Evolutionary conservation across 2,113 vertebrate genomes (phyloP), one percentile per base, ranked within the genome.

Genomic region (Mustela lutreola): DNA sequence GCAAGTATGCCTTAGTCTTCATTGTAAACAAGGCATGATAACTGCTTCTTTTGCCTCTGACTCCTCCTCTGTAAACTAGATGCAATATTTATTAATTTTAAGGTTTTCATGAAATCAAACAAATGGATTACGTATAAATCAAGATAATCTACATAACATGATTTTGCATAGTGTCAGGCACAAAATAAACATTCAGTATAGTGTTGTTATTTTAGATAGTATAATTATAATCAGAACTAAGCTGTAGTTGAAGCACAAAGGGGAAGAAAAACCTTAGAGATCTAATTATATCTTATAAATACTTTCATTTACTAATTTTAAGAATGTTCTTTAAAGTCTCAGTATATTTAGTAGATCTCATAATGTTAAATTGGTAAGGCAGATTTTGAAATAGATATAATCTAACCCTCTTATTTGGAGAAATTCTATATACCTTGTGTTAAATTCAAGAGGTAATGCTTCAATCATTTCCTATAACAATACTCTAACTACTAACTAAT

Each of bases 41-140:
- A 90, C 53, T 71, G 53, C 56, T 15, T 71, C 14, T 79, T 67
- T 90, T 96, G 70, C 42, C 60, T 96, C 21, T 94, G 91, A 11
- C 56, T 79, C 33, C 42, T 79, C 26, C 48, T 89, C 28, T 70
- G 14, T 79, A 71, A 84, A 79, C n/a, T 22, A 36, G 79, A 85
- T 24, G 79, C 36, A 71, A 36, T 76, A 24, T 45, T 26, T 42
- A 62, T 24, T 89, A 16, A 18, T 89, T 39, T 56, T 89, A 89
- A 33, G 11, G 48, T 88, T 76, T 8, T 86, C 14, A 78, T 78
- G 26, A 58, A 67, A 56, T 87, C n/a, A 67, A 87, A 87, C 48
- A 73, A 73, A 82, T 73, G 63, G 14, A 89, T 89, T 75, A 82
- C 10, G 24, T 70, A 3, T 87, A 67, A 79, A 87, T 79, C 26